Conservation (phyloP, 2,888 invertebrate genomes). For the Pristionchus maxplancki region DNA sequence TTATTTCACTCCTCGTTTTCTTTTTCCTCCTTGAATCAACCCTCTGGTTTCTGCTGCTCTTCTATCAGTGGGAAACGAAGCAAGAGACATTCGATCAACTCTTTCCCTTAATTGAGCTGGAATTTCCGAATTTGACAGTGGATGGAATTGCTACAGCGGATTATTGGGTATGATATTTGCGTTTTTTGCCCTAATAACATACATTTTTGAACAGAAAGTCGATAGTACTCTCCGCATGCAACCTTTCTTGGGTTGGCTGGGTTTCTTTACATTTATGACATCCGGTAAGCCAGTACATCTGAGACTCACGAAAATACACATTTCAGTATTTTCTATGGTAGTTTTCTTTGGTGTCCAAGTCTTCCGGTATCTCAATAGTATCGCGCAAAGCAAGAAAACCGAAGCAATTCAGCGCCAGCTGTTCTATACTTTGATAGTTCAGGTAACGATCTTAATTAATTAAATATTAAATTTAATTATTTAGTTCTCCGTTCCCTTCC, state of each 20-base stretch:
- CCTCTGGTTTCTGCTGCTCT: not conserved
- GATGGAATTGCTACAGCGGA: not conserved
- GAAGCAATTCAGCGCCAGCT: not conserved
- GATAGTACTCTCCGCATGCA: not conserved
- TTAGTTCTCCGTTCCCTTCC: not conserved
- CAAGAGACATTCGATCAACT: not conserved
- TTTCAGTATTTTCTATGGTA: not conserved
- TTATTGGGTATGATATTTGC: not conserved
- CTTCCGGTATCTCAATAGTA: not conserved
- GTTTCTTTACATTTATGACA: not conserved
- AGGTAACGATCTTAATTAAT: not conserved
- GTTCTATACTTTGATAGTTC: not conserved
- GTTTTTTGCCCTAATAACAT: not conserved
- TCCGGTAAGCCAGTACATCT: not conserved
- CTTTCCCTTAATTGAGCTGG: not conserved
- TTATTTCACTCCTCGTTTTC: not conserved
- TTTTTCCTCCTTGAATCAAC: not conserved
- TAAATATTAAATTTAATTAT: not conserved
- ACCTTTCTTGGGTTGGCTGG: not conserved
- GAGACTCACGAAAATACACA: not conserved
- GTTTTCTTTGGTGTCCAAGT: not conserved
- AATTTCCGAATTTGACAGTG: not conserved
- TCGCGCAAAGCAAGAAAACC: not conserved
- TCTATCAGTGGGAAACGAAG: not conserved
- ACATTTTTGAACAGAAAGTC: not conserved